Conservation (phyloP, 2,797 vertebrate genomes). For the Enteromius treurensis region DNA sequence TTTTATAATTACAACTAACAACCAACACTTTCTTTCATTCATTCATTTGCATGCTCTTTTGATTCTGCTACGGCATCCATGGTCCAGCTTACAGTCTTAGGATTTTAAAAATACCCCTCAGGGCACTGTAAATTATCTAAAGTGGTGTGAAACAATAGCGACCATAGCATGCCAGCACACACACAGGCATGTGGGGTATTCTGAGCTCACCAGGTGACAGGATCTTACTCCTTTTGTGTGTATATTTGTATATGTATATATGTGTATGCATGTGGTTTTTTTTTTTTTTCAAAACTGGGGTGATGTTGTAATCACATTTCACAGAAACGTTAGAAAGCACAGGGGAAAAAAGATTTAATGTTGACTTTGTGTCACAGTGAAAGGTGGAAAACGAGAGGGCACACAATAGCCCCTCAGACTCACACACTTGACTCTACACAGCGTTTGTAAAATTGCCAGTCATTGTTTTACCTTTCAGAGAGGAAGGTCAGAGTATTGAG, state of each 20-base stretch:
- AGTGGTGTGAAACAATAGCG: constrained; percentile 8
- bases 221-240: not conserved
- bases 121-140: constrained; percentile 20
- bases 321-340: not conserved
- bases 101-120: constrained; percentile 2
- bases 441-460: constrained; percentile 23
- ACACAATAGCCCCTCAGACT: constrained; percentile 14
- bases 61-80: not conserved
- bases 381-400: not conserved
- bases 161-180: constrained; percentile 16
- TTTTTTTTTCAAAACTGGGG: not conserved
- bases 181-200: not conserved
- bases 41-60: not conserved
- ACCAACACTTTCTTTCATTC: no score
- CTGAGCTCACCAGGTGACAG: not conserved
- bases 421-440: constrained; percentile 6
- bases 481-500: constrained; percentile 15
- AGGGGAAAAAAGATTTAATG: not conserved
- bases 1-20: not conserved
- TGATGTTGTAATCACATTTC: not conserved
- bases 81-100: not conserved
- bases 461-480: not conserved
- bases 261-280: not conserved
- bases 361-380: constrained; percentile 5
- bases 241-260: not conserved